Evolutionary conservation across 2,888 invertebrate genomes (phyloP).

Genomic region (Belgica antarctica): DNA sequence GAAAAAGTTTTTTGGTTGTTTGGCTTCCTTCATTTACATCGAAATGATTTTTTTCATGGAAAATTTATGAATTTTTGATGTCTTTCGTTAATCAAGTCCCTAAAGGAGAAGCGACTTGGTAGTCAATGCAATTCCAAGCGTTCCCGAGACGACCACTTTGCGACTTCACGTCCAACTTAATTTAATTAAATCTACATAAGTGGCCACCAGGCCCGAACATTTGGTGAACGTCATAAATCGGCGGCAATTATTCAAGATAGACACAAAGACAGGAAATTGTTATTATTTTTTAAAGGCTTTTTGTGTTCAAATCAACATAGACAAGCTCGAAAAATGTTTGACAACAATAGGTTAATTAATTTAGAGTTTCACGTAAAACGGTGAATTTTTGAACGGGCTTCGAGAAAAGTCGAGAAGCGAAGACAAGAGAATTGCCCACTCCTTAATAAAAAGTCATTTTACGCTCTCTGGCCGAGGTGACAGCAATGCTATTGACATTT

Average conservation of each 20-base stretch:
- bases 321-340: background rate
- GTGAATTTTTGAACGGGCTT: background rate
- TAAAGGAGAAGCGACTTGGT: too few relatives aligned
- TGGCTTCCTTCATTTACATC: slow-evolving; percentile 25
- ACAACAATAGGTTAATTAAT: slow-evolving; percentile 42
- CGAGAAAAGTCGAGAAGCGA: slow-evolving; percentile 12
- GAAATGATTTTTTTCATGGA: slow-evolving; percentile 36
- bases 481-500: slow-evolving; percentile 39
- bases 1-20: too few relatives aligned
- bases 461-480: slow-evolving; percentile 37
- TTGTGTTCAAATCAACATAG: background rate
- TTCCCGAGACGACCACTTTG: background rate
- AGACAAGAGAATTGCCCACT: slow-evolving; percentile 21
- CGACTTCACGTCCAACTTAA: background rate
- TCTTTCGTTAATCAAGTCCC: background rate
- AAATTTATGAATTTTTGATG: slow-evolving; percentile 27
- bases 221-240: slow-evolving; percentile 28
- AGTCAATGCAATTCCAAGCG: slow-evolving; percentile 8
- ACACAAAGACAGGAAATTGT: slow-evolving; percentile 39
- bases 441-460: slow-evolving; percentile 36
- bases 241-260: slow-evolving; percentile 17
- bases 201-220: background rate
- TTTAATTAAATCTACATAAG: slow-evolving; percentile 26
- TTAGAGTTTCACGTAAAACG: slow-evolving; percentile 14
- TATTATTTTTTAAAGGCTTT: slow-evolving; percentile 12